Evolutionary conservation across 2,113 vertebrate genomes (phyloP).

Genomic region (Murina feae): DNA sequence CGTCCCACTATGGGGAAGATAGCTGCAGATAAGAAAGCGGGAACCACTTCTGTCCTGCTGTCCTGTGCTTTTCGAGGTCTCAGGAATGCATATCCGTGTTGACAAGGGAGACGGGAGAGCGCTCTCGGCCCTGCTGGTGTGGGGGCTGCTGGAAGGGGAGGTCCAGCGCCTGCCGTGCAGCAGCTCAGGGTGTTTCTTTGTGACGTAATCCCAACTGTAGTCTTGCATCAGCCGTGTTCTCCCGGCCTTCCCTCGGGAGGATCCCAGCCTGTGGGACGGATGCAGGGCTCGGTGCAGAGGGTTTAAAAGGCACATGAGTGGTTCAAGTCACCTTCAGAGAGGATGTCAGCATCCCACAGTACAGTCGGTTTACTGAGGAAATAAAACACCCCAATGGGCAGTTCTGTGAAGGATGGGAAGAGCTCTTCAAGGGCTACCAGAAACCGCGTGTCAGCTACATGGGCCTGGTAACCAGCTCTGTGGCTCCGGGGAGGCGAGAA

Average conservation of each 20-base stretch:
- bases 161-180: fast-evolving
- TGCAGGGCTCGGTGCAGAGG: background rate
- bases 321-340: background rate
- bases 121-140: background rate
- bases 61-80: background rate
- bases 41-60: background rate
- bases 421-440: background rate
- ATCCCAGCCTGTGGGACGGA: background rate
- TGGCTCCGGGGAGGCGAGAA: background rate
- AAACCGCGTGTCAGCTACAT: background rate
- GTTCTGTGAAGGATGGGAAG: background rate
- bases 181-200: background rate
- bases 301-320: background rate
- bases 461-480: background rate
- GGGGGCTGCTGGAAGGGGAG: background rate
- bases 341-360: background rate
- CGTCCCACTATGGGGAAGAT: background rate
- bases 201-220: background rate
- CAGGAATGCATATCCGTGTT: fast-evolving
- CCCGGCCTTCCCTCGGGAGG: background rate
- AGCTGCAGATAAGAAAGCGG: background rate
- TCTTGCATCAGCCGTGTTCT: background rate
- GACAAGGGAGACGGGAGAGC: background rate
- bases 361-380: background rate
- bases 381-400: background rate